Base-by-base conservation (phyloP, 2,888 invertebrate species). In the Aleiodes testaceus region DNA sequence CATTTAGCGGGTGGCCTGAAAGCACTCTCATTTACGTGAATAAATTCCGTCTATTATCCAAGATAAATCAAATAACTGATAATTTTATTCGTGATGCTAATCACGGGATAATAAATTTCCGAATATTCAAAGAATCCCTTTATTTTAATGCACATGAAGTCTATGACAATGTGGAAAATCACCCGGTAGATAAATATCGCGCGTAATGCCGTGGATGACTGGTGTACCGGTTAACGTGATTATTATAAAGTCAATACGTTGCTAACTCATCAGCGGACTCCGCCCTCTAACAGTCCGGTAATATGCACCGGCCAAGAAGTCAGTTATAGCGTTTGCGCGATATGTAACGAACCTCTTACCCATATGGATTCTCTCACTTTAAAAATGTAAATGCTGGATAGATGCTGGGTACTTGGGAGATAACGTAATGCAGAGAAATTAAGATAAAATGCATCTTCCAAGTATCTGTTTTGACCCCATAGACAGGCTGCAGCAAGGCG, bases 191-290 rank as follows among this genome's bases (percentile, higher is more conserved):
- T 78, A 77, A 80, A 79, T 79, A 79, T 79, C 75, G 79, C 79
- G 80, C 80, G 80, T 82, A 82, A 82, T 82, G 80, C 79, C 82
- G 78, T 79, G 81, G 79, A 75, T 74, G 64, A 70, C 74, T 78
- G 77, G 77, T 81, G 79, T 78, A 82, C 83, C 81, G 81, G 80
- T 83, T 85, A 86, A 87, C 85, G 85, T 86, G 85, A 87, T 87
- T 87, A 87, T 87, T 87, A 87, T 87, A 85, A 86, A 87, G 87
- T 87, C 87, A 87, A 87, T 87, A 87, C 86, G 87, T 86, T 86
- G 87, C 87, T 85, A 87, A 86, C 87, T 87, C 87, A 87, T 87
- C 87, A 86, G 85, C 82, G 81, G 79, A 80, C 85, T 82, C 86
- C 87, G 87, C 87, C 87, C 85, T 86, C 85, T 85, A 87, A 86